These are phyloP conservation scores for Acanthosepion lycidas DNA, from an alignment of 2,888 invertebrate genomes.

Conservation along the genomic window DNA sequence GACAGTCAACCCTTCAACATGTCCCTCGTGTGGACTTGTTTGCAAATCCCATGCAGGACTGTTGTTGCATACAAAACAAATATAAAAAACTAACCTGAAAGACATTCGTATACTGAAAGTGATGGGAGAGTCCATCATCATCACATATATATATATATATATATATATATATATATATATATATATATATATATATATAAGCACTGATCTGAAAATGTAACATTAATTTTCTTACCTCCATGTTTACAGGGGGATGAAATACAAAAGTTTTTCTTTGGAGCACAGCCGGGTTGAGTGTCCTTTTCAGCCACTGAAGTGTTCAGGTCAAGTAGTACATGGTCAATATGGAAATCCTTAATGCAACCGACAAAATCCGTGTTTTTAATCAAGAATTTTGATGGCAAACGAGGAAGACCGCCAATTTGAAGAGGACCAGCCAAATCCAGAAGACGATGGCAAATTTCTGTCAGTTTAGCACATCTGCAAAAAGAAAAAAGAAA, in stretches of 20 bases:
- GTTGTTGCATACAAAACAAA: too few species aligned
- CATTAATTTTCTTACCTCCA: slow-evolving; percentile 79
- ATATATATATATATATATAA: not conserved
- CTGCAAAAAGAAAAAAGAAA: too few species aligned
- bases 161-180: not conserved
- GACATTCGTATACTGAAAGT: too few species aligned
- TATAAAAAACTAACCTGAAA: too few species aligned
- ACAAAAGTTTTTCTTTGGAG: slow-evolving; percentile 87
- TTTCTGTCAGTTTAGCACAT: slow-evolving; percentile 76
- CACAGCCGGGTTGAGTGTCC: slow-evolving; percentile 86
- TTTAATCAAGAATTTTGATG: slow-evolving; percentile 67
- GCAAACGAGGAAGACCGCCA: slow-evolving; percentile 86
- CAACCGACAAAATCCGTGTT: slow-evolving; percentile 87
- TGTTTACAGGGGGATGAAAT: slow-evolving; percentile 89
- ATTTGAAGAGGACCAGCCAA: slow-evolving; percentile 91
- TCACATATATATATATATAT: too few species aligned
- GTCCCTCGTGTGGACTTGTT: too few species aligned
- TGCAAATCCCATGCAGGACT: too few species aligned
- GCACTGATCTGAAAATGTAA: not conserved
- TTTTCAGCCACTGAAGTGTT: slow-evolving; percentile 76
- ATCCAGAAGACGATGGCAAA: slow-evolving; percentile 85
- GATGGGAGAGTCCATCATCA: too few species aligned
- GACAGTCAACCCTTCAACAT: too few species aligned
- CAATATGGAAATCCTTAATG: slow-evolving; percentile 89
- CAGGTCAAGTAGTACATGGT: slow-evolving; percentile 89